Percentiles rank a stretch among this genome's conserved stretches.
Evolutionary conservation across 2,113 vertebrate species (phyloP).

Genomic region (Crocuta crocuta): DNA sequence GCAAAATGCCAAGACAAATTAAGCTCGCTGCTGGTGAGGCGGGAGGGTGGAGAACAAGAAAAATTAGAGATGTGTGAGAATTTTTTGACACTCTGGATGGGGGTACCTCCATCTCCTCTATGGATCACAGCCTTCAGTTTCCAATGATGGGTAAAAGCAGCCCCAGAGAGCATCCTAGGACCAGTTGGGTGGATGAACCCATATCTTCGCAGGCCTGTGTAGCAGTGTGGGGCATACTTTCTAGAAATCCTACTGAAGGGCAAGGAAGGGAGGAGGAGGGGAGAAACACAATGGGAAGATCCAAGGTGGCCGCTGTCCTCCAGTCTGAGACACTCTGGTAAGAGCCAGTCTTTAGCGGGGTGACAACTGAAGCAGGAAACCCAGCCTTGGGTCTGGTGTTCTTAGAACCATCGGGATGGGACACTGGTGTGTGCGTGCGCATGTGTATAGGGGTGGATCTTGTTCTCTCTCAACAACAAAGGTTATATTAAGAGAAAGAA

Average conservation of each 20-base stretch:
- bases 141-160: slow-evolving; percentile 1
- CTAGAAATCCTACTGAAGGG: slow-evolving; percentile 36
- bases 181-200: not conserved
- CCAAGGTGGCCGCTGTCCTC: not conserved
- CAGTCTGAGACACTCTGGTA: not conserved
- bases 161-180: slow-evolving; percentile 1
- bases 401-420: not conserved
- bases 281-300: slow-evolving; percentile 12
- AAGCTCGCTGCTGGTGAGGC: not conserved
- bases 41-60: not conserved
- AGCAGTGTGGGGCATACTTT: not conserved
- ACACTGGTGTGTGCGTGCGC: not conserved
- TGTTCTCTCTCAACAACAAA: slow-evolving; percentile 33
- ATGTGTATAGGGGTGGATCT: not conserved
- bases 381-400: not conserved
- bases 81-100: not conserved
- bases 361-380: slow-evolving; percentile 2
- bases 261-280: not conserved
- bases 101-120: not conserved
- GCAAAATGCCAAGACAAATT: slow-evolving; percentile 32
- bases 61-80: slow-evolving; percentile 34
- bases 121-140: slow-evolving; percentile 10
- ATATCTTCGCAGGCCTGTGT: not conserved
- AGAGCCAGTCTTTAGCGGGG: not conserved
- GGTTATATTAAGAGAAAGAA: slow-evolving; percentile 59